A percentile compares a stretch with the other conserved stretches of the same genome.
phyloP scores from a whole-genome alignment of 1,140 invertebrate species.

The Lasioglossum baleicum region DNA sequence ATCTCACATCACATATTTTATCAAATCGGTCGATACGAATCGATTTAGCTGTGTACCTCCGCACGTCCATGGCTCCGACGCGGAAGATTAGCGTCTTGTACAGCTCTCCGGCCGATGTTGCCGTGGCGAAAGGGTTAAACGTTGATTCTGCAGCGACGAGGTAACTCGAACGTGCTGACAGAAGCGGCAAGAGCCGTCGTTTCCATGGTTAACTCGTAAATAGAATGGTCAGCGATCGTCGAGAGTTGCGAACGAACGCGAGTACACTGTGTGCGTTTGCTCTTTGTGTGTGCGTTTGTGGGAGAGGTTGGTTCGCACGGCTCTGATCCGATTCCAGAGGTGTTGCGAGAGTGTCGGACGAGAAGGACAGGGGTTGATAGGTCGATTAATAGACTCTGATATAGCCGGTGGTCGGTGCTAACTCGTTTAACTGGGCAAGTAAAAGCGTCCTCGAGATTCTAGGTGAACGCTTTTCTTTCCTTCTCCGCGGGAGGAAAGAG shows the following conservation, averaged over 20 bases:
- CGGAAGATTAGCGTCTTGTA: too few relatives aligned
- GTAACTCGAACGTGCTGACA: neutral
- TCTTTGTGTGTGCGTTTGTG: neutral
- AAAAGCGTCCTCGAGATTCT: constrained; percentile 47
- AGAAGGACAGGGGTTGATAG: constrained; percentile 18
- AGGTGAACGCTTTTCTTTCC: constrained; percentile 49
- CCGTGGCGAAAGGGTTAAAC: too few relatives aligned
- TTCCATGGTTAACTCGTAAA: neutral
- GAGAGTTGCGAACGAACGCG: neutral
- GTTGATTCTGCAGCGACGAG: too few relatives aligned
- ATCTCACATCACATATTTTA: too few relatives aligned
- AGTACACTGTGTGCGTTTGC: neutral
- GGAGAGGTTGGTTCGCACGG: constrained; percentile 48
- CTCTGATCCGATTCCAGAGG: constrained; percentile 31
- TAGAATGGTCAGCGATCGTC: neutral
- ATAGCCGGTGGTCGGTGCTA: constrained; percentile 19
- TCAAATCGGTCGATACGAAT: too few relatives aligned
- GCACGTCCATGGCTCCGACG: too few relatives aligned
- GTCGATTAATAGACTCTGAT: neutral
- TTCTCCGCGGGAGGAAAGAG: constrained; percentile 49
- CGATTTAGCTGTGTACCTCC: too few relatives aligned
- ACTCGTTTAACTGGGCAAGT: constrained; percentile 41
- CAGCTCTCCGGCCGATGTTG: too few relatives aligned
- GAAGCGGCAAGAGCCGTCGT: neutral
- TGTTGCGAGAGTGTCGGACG: constrained; percentile 16